Conservation (phyloP, 92 coral and sea anemone genomes). For the Plumapathes pennacea region DNA sequence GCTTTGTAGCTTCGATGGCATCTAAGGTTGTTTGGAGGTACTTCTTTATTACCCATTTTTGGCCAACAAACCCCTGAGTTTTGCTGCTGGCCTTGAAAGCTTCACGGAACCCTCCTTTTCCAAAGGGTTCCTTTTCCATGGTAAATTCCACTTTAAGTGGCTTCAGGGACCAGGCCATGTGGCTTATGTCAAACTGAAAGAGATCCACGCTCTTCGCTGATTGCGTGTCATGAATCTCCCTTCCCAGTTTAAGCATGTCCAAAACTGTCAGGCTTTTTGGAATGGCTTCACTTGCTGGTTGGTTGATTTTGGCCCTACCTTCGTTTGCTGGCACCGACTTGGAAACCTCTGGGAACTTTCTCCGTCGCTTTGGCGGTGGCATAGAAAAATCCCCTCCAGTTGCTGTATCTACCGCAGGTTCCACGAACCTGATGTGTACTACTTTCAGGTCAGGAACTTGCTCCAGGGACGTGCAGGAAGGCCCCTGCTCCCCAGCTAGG, state of each 20-base stretch:
- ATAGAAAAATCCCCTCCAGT: neutral
- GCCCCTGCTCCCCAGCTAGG: slow-evolving; percentile 65
- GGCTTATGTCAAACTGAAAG: slow-evolving; percentile 34
- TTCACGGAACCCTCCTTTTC: slow-evolving; percentile 48
- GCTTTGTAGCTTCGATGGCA: slow-evolving; percentile 46
- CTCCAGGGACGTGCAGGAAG: slow-evolving; percentile 53
- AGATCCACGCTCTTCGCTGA: slow-evolving; percentile 32
- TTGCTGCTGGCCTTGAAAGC: slow-evolving; percentile 54
- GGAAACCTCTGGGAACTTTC: no score
- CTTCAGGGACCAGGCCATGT: slow-evolving; percentile 38
- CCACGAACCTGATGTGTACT: slow-evolving; percentile 48
- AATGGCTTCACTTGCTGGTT: slow-evolving; percentile 55
- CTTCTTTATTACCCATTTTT: slow-evolving; percentile 56
- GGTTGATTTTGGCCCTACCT: no score
- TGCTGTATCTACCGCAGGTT: no score
- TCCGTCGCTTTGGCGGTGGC: slow-evolving; percentile 5
- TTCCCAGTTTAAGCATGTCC: slow-evolving; percentile 60
- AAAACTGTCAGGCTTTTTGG: slow-evolving; percentile 59
- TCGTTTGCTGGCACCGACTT: no score
- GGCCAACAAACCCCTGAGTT: slow-evolving; percentile 21
- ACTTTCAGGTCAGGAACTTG: slow-evolving; percentile 43
- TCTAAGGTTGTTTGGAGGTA: slow-evolving; percentile 42
- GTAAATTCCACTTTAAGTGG: slow-evolving; percentile 39
- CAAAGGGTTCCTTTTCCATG: slow-evolving; percentile 49
- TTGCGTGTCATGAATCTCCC: slow-evolving; percentile 30